These are phyloP conservation scores for Belonocnema kinseyi DNA, from an alignment of 1,140 invertebrate species.

Conservation along the genomic window DNA sequence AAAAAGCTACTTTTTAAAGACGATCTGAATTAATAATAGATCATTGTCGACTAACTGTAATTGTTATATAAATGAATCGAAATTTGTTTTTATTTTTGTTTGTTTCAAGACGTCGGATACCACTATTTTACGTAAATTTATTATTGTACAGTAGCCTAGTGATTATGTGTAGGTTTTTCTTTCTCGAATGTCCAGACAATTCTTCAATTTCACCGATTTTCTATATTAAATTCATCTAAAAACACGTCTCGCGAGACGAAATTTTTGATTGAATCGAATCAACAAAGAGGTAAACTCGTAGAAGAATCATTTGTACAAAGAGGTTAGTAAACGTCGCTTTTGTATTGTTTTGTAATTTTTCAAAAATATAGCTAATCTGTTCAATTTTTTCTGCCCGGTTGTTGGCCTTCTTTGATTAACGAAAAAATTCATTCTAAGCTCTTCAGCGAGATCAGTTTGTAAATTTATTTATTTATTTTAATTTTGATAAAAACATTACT, in stretches of 20 bases:
- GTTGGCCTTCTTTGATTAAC: constrained; percentile 64
- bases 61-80: constrained; percentile 64
- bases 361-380: constrained; percentile 72
- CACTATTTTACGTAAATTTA: constrained; percentile 65
- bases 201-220: constrained; percentile 47
- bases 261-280: background rate
- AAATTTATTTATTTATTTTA: constrained; percentile 30
- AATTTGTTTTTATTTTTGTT: constrained; percentile 39
- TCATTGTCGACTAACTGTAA: constrained; percentile 58
- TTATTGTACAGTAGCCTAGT: constrained; percentile 72
- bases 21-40: constrained; percentile 50
- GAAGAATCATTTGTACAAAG: constrained; percentile 61
- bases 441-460: background rate
- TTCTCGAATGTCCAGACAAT: constrained; percentile 57
- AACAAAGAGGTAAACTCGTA: constrained; percentile 29
- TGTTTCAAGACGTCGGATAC: constrained; percentile 54
- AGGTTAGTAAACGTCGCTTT: constrained; percentile 61
- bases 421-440: constrained; percentile 27
- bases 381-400: constrained; percentile 69
- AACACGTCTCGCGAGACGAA: background rate
- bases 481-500: background rate
- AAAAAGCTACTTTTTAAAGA: constrained; percentile 57
- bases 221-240: constrained; percentile 27
- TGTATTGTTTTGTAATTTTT: constrained; percentile 69
- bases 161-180: constrained; percentile 70